A percentile compares a stretch with the other conserved stretches of the same genome.
Evolutionary conservation across 1,140 invertebrate genomes (phyloP).

Genomic region (Cylas formicarius): DNA sequence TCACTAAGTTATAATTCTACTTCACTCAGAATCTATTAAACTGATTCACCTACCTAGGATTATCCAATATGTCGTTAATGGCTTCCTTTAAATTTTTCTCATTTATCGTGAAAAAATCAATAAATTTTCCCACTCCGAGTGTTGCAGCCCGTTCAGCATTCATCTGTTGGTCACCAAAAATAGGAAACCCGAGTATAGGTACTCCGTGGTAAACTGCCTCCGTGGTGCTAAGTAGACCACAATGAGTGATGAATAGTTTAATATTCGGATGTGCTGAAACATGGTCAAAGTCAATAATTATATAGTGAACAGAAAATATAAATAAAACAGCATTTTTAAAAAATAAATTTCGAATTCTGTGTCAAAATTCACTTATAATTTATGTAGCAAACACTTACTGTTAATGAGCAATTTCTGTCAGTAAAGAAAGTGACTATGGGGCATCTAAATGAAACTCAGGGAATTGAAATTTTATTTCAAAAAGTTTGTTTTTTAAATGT

Average conservation of each 20-base stretch:
- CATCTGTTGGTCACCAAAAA: constrained; percentile 35
- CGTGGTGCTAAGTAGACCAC: constrained; percentile 45
- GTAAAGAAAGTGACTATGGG: too few relatives aligned
- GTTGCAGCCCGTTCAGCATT: constrained; percentile 32
- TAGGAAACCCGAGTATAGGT: constrained; percentile 44
- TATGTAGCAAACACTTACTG: background rate
- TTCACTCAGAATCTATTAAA: too few relatives aligned
- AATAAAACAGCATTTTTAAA: background rate
- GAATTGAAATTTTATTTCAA: too few relatives aligned
- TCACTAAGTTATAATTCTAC: too few relatives aligned
- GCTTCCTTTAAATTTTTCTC: constrained; percentile 28
- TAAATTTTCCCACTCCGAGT: constrained; percentile 29
- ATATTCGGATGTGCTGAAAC: constrained; percentile 33
- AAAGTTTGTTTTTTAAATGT: too few relatives aligned
- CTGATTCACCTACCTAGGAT: constrained; percentile 28
- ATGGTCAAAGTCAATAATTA: background rate
- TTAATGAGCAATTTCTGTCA: too few relatives aligned
- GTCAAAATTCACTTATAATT: too few relatives aligned
- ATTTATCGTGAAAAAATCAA: constrained; percentile 33
- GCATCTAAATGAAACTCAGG: too few relatives aligned
- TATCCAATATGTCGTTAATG: constrained; percentile 30
- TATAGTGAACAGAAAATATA: background rate
- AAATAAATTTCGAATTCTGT: background rate
- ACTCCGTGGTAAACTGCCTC: constrained; percentile 46
- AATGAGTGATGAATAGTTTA: constrained; percentile 48